These are phyloP conservation scores for Oopsacas minuta DNA, from an alignment of 37 sponge, comb jelly and placozoan species.

Conservation along the genomic window DNA sequence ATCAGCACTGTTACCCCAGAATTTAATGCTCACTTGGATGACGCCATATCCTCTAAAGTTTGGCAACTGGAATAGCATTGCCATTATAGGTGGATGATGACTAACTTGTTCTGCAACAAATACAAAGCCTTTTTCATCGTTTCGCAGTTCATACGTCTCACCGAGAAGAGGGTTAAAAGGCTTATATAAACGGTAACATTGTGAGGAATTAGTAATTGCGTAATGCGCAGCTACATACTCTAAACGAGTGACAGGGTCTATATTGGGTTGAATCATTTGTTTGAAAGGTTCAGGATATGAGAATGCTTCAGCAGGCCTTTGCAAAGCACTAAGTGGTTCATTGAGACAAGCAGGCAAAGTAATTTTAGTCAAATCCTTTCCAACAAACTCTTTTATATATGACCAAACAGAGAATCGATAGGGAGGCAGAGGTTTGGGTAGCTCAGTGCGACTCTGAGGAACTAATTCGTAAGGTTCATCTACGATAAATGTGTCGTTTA, in stretches of 20 bases:
- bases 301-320: background rate
- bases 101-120: slow-evolving; percentile 27
- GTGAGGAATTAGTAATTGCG: background rate
- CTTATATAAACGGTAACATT: slow-evolving; percentile 16
- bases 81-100: slow-evolving; percentile 49
- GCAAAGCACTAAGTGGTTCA: background rate
- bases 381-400: slow-evolving; percentile 15
- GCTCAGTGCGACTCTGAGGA: background rate
- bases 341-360: background rate
- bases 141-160: slow-evolving; percentile 45
- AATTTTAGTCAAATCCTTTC: background rate
- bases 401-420: background rate
- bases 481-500: background rate
- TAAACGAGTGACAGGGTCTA: background rate
- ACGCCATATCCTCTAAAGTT: background rate
- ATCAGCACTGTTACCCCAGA: background rate
- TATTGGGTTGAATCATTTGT: background rate
- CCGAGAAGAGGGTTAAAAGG: slow-evolving; percentile 70
- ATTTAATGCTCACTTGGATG: background rate
- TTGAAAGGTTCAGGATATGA: background rate
- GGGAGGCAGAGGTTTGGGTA: background rate
- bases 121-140: slow-evolving; percentile 5
- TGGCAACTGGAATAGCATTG: slow-evolving; percentile 9
- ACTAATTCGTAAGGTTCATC: background rate
- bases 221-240: background rate